These are phyloP conservation scores for Spialia ferax DNA, from an alignment of 2,888 invertebrate species.

Conservation along the genomic window DNA sequence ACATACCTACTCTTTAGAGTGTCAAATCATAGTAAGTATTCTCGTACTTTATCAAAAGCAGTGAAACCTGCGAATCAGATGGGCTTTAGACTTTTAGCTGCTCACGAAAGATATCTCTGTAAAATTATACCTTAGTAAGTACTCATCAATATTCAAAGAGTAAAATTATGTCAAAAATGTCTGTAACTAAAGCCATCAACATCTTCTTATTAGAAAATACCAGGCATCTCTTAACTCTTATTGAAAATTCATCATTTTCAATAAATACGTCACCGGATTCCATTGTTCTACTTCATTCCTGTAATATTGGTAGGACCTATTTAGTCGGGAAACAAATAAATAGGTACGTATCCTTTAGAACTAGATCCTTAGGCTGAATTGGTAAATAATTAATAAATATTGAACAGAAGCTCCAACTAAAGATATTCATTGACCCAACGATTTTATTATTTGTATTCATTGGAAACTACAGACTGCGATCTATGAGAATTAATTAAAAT, in stretches of 20 bases:
- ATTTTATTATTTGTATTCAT: neutral
- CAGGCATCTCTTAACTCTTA: slow-evolving; percentile 22
- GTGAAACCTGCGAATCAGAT: too few relatives aligned
- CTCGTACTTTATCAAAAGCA: too few relatives aligned
- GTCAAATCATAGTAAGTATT: too few relatives aligned
- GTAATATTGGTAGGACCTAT: neutral
- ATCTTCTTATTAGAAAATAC: slow-evolving; percentile 31
- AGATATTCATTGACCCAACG: neutral
- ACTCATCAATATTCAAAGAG: neutral
- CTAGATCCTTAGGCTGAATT: neutral
- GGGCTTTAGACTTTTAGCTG: too few relatives aligned
- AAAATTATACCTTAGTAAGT: too few relatives aligned
- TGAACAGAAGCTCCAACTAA: neutral
- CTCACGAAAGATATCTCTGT: too few relatives aligned
- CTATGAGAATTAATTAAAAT: too few relatives aligned
- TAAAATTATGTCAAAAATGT: neutral
- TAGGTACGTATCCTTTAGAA: neutral
- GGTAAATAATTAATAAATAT: neutral
- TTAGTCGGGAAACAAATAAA: neutral
- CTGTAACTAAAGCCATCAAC: neutral
- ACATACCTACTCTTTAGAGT: too few relatives aligned
- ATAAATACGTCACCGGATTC: slow-evolving; percentile 26
- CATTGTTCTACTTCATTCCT: neutral
- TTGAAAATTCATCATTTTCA: slow-evolving; percentile 29
- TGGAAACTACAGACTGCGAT: neutral